A percentile compares a stretch with the other conserved stretches of the same genome.
These are phyloP conservation scores for Spilogale gracilis DNA, from an alignment of 2,113 vertebrate genomes.

Conservation along the genomic window DNA sequence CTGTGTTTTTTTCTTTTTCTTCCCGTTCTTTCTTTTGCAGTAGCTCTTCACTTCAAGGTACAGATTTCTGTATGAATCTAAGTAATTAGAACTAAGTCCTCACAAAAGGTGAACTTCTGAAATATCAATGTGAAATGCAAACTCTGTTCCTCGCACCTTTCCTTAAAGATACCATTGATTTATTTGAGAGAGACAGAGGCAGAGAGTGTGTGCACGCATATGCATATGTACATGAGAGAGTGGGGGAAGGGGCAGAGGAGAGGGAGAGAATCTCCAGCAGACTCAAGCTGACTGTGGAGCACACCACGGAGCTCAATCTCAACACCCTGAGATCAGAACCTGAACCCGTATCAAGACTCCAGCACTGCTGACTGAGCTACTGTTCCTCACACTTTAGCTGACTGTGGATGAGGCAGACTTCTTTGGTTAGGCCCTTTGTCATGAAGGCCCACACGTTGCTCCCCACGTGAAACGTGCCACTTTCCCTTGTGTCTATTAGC, in stretches of 20 bases:
- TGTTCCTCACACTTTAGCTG: neutral
- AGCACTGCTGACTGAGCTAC: neutral
- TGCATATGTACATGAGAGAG: neutral
- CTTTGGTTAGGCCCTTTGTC: neutral
- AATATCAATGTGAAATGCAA: neutral
- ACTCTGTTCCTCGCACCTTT: neutral
- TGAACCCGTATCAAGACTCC: neutral
- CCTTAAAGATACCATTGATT: neutral
- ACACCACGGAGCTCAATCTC: neutral
- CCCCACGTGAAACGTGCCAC: accelerated
- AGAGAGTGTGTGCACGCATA: no score
- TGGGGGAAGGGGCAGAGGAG: neutral
- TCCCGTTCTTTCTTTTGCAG: neutral
- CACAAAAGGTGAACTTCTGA: neutral
- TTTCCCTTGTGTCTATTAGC: accelerated
- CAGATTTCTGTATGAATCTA: neutral
- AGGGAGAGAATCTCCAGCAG: neutral
- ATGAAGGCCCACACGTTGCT: accelerated
- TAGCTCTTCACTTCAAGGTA: neutral
- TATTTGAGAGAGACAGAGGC: neutral
- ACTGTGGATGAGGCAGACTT: accelerated
- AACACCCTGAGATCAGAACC: neutral
- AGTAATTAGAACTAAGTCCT: neutral
- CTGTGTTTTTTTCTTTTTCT: neutral
- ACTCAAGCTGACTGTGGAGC: neutral